Base-by-base conservation (phyloP, 2,113 vertebrate species). In the Picathartes gymnocephalus region DNA sequence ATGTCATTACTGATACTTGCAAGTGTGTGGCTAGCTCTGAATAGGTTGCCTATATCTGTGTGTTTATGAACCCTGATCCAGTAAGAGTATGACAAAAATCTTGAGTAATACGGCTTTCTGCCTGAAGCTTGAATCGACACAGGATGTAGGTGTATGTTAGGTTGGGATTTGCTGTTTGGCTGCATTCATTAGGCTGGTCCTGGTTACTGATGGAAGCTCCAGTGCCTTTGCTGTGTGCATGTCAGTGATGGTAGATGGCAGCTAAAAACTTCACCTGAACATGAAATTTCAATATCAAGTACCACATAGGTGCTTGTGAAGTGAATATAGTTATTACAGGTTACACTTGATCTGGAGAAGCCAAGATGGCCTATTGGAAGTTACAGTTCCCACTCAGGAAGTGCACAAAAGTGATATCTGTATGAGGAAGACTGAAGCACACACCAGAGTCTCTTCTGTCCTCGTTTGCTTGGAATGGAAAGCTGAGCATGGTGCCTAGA, bases 101-200 rank as follows among this genome's bases (percentile, higher is more conserved):
- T 17, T 25, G 30, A 16, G 27, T 76, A 51, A 51, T 65, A 9
- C 0, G 1, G 9, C 4, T 28, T 84, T 84, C 50, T 95, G 39
- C 15, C 16, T 72, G 57, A 56, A 85, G n/a, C 53, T 71, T 15
- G 30, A 76, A 30, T 56, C 0, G 0, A 11, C 30, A 10, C 13
- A 45, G 23, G 19, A 6, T 22, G 11, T 37, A 19, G 39, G 6
- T 33, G 1, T 48, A 3, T 30, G 4, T 82, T 51, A 44, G 18
- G 19, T 13, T 54, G 33, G 25, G 11, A 9, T 65, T 69, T 80
- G 76, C 47, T 89, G 12, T 73, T 89, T 45, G 47, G 14, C 42
- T 2, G 2, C 0, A 1, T 77, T 83, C 1, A 1, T 48, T 65
- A 45, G 19, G 9, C 7, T 1, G 1, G 19, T 73, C 15, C 3